Evolutionary conservation across 2,113 vertebrate genomes (phyloP), one percentile per base, ranked within the genome.

Genomic region (Actenoides lindsayi): DNA sequence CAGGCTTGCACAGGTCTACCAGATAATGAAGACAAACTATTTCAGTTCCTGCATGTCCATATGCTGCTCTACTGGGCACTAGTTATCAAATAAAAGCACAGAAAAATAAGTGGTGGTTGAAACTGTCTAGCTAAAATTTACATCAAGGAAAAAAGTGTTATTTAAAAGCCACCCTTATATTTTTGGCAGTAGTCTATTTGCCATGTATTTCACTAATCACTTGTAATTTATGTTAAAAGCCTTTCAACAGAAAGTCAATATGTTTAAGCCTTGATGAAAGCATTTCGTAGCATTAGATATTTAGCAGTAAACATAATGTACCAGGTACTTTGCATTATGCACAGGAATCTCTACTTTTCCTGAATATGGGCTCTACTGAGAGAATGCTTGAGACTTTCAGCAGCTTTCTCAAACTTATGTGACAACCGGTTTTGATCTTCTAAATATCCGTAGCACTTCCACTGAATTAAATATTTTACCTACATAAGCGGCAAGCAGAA

Each of bases 1-100:
- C 98, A 98, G 96, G 93, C 98, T 98, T 82, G 93, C 96, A 97
- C 97, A 98, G 97, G 97, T 98, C 98, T 97, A 97, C 98, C 94
- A 98, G 98, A 98, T 98, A 98, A 97, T 98, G 96, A 98, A 98
- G 97, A 97, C 95, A 98, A 98, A 98, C 95, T 97, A 97, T 99
- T 99, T 99, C 98, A 98, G 98, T 99, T 99, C 98, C 98, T 97
- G 95, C 98, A 82, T 98, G 94, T 56, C 97, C 96, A 94, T 95
- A 94, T 97, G 95, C 21, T 96, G 86, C 89, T 97, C 94, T 84
- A 82, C 93, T 97, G 87, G 96, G 94, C 95, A 97, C 88, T 96
- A 96, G 96, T 98, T 98, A 97, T 97, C 97, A 97, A 94, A 98
- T 94, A 97, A 96, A 97, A 97, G 96, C 79, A 97, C 39, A 77